Base-by-base conservation (phyloP, 2,797 vertebrate genomes). In the Melanotaenia trifasciata region DNA sequence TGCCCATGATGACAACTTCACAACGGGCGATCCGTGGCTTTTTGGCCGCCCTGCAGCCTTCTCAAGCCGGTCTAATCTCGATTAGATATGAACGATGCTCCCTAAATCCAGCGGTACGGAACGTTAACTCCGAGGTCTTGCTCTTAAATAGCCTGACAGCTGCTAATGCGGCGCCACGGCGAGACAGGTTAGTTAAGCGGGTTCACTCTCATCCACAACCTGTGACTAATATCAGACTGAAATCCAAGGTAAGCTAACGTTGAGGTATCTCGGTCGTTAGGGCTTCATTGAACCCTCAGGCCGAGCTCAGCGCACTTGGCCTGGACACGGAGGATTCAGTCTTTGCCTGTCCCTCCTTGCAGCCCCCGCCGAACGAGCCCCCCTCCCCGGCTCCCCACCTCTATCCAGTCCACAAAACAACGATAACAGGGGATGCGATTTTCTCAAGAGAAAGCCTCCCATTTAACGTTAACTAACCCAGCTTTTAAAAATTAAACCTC, bases 1-100 rank as follows among this genome's bases (percentile, higher is more conserved):
- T 97, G 94, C 96, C 96, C 96, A 97, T 97, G 90, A 89, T 93
- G 91, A 88, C 88, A 90, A 89, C 84, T 81, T 85, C 87, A 88
- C 88, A 84, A 70, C 91, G 67, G 89, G 83, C 79, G 83, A 89
- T 89, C 86, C 84, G 89, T 83, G 86, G 88, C 86, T 89, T 72
- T 36, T 26, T 69, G 79, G 81, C 83, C 88, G 83, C 77, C 79
- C 87, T 33, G 77, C 83, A 89, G 83, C 83, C 88, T 68, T 32
- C 77, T 70, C 73, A 71, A 84, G 84, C 80, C 81, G 87, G 78
- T 83, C 64, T 69, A 10, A 79, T 47, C 74, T 81, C 76, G 79
- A 75, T 75, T 70, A 38, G 64, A 77, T 85, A 63, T n/a, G 58
- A 53, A 30, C 64, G 47, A 69, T 74, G 14, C 72, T 68, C 72